phyloP scores from a whole-genome alignment of 2,113 vertebrate genomes.

The Plestiodon gilberti region DNA sequence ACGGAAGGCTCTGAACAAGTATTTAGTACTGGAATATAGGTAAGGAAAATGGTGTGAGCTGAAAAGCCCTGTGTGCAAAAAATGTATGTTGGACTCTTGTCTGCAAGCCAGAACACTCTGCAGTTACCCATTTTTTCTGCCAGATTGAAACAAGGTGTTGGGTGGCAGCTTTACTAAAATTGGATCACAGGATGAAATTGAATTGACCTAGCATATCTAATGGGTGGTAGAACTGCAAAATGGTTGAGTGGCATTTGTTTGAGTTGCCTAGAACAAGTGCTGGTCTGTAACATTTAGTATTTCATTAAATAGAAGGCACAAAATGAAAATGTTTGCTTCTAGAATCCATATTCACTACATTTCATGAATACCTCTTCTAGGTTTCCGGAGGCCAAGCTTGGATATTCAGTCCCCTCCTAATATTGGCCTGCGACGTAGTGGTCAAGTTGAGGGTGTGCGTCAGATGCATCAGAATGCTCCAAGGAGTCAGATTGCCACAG shows the following conservation, averaged over 20 bases:
- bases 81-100: not conserved
- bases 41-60: no score
- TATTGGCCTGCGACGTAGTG: constrained; percentile 92
- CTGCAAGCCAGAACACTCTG: not conserved
- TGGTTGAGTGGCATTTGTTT: not conserved
- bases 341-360: not conserved
- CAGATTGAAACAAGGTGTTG: not conserved
- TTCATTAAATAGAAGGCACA: not conserved
- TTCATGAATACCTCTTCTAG: constrained; percentile 65
- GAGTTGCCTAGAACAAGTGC: not conserved
- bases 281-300: not conserved
- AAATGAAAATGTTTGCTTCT: not conserved
- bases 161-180: not conserved
- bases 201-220: not conserved
- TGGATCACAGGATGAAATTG: not conserved
- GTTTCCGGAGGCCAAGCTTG: constrained; percentile 85
- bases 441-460: constrained; percentile 94
- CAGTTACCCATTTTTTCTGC: not conserved
- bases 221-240: not conserved
- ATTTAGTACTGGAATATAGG: no score
- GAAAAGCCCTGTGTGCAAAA: not conserved
- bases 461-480: constrained; percentile 98
- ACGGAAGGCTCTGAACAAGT: no score
- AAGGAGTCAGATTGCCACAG: constrained; percentile 93
- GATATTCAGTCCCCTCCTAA: constrained; percentile 92